A percentile compares a stretch with the other conserved stretches of the same genome.
phyloP scores from a whole-genome alignment of 1,140 invertebrate species.

The Paralvinella palmiformis region DNA sequence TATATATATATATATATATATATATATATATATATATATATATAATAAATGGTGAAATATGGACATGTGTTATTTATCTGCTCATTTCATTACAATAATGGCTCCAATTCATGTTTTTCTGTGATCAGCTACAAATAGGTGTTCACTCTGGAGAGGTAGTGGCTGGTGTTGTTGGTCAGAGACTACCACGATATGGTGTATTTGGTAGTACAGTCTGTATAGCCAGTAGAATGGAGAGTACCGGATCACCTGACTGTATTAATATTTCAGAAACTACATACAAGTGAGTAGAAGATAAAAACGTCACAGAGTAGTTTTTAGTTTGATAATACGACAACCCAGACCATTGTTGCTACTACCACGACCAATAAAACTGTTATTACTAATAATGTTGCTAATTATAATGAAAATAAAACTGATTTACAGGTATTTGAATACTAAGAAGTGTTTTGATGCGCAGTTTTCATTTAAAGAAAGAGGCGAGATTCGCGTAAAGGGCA shows the following conservation, averaged over 20 bases:
- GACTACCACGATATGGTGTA: constrained; percentile 94
- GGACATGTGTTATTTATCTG: neutral
- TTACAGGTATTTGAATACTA: constrained; percentile 68
- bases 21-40: neutral
- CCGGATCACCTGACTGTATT: constrained; percentile 80
- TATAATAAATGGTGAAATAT: neutral
- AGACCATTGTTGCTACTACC: neutral
- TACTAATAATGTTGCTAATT: neutral
- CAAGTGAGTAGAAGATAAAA: constrained; percentile 61
- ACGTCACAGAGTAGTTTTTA: neutral
- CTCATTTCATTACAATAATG: no score
- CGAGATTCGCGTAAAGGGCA: constrained; percentile 80
- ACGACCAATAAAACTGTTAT: no score
- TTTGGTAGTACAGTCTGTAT: constrained; percentile 96
- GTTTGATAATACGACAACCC: neutral
- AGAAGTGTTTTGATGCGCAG: constrained; percentile 75
- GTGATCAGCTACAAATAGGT: constrained; percentile 88
- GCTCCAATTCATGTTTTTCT: no score
- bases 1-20: constrained; percentile 1
- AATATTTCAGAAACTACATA: constrained; percentile 93
- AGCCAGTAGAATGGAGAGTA: constrained; percentile 91
- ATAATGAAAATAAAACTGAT: neutral
- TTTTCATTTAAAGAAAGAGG: constrained; percentile 80
- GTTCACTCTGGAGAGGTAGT: constrained; percentile 94
- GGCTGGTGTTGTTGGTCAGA: constrained; percentile 91